A percentile compares a stretch with the other conserved stretches of the same genome.
phyloP scores from a whole-genome alignment of 2,797 vertebrate species.

The Monodelphis domestica region DNA sequence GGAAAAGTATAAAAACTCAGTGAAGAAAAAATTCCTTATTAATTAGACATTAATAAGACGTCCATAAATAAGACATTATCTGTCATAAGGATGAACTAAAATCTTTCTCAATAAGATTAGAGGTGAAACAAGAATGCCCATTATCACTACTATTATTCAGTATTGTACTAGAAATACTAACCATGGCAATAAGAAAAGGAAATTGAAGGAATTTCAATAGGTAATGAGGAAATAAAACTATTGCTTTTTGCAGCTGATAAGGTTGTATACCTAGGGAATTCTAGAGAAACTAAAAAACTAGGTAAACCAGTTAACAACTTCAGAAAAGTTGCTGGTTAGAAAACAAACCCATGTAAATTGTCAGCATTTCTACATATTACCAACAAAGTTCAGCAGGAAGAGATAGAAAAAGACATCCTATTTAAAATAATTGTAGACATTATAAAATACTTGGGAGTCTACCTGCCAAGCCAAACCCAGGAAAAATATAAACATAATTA shows the following conservation, averaged over 20 bases:
- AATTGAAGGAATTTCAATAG: neutral
- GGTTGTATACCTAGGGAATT: neutral
- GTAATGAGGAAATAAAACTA: neutral
- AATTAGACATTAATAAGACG: too few species aligned
- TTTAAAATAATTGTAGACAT: neutral
- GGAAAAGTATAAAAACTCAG: neutral
- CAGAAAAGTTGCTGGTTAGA: too few species aligned
- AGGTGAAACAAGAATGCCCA: neutral
- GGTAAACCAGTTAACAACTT: too few species aligned
- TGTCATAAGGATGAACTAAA: neutral
- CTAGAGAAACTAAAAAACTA: too few species aligned
- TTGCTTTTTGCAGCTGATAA: neutral
- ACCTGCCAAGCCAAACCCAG: neutral
- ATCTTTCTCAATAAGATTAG: neutral
- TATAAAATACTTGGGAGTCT: neutral
- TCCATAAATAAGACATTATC: neutral
- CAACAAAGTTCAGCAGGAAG: neutral
- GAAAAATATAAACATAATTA: neutral
- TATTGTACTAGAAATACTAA: neutral
- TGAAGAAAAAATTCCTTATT: too few species aligned
- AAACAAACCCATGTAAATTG: too few species aligned
- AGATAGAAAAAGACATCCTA: neutral
- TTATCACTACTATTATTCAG: neutral
- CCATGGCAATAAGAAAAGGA: neutral
- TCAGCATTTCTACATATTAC: neutral